Evolutionary conservation across 2,113 vertebrate species (phyloP), one percentile per base, ranked within the genome.

Genomic region (Corydoras sp.): DNA sequence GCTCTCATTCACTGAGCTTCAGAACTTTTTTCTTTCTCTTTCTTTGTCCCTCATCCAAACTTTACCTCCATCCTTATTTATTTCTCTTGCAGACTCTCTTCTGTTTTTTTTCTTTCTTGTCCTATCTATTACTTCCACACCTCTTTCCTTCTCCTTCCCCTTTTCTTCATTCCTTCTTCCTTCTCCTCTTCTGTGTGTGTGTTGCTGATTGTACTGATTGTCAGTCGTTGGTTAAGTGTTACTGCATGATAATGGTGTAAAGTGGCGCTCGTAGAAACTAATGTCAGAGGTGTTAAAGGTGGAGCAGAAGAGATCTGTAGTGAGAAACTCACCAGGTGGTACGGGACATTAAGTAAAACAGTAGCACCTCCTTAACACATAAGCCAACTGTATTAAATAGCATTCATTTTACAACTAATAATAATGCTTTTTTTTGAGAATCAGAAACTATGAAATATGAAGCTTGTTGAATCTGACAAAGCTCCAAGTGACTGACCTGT

Each of bases 231-330:
- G 72, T 72, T 59, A 51, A 61, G 35, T 65, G 35, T 65, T 18
- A 30, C 59, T n/a, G 43, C 54, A 71, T 69, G 63, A 72, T 68
- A 51, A 63, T 75, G 12, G 77, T 79, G 80, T 78, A 67, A 81
- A 77, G 80, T 75, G 77, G 54, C 49, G 72, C 63, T 75, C 55
- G 76, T 73, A 79, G 80, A 81, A 79, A 79, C 80, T 79, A 72
- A 79, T 66, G 63, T 70, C 66, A 62, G 59, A 72, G 62, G 67
- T 75, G 72, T 59, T 71, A 43, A 71, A 71, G 76, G 71, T 68
- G 75, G 62, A 72, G 69, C 68, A 51, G 68, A 64, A 69, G 68
- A 72, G 69, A 77, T 72, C 76, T 80, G 72, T 43, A 67, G 73
- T 29, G 63, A 64, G 58, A 48, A 56, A 14, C 69, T 63, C 64